Evolutionary conservation across 2,888 invertebrate genomes (phyloP).

Genomic region (Leuctra nigra): DNA sequence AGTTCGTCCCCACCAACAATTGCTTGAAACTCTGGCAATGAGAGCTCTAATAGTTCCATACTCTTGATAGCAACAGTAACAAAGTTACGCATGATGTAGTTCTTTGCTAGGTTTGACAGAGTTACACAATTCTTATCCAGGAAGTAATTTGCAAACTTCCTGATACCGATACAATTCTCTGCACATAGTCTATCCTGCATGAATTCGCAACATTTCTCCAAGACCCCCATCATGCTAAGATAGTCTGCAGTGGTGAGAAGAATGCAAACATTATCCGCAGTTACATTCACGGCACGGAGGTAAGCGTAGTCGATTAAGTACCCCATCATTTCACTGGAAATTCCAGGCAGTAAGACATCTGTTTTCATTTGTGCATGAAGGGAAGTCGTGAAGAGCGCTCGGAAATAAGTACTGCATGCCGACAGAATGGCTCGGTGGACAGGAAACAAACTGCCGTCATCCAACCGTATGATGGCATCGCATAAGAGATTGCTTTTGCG

Average conservation of each 20-base stretch:
- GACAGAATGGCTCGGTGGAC: constrained; percentile 82
- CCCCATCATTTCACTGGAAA: constrained; percentile 69
- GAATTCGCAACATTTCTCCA: constrained; percentile 73
- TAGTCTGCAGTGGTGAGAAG: constrained; percentile 83
- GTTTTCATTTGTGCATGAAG: constrained; percentile 60
- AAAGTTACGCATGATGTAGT: constrained; percentile 70
- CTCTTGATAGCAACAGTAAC: constrained; percentile 61
- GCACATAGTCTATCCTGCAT: constrained; percentile 60
- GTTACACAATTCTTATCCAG: constrained; percentile 64
- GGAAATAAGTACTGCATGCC: constrained; percentile 84
- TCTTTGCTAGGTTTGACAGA: constrained; percentile 60
- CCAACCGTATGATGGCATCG: constrained; percentile 75
- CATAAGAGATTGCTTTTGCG: constrained; percentile 76
- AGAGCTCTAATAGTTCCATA: constrained; percentile 64
- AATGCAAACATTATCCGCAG: constrained; percentile 70
- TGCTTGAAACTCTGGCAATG: constrained; percentile 63
- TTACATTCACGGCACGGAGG: constrained; percentile 67
- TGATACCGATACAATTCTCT: constrained; percentile 76
- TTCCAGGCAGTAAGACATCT: constrained; percentile 68
- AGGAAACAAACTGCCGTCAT: constrained; percentile 73
- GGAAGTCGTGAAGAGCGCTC: constrained; percentile 72
- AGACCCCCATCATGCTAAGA: constrained; percentile 73
- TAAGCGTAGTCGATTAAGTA: constrained; percentile 81
- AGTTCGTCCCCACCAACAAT: constrained; percentile 77
- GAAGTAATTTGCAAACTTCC: constrained; percentile 60